phyloP scores from a whole-genome alignment of 2,113 vertebrate genomes.

The Malaclemys terrapin region DNA sequence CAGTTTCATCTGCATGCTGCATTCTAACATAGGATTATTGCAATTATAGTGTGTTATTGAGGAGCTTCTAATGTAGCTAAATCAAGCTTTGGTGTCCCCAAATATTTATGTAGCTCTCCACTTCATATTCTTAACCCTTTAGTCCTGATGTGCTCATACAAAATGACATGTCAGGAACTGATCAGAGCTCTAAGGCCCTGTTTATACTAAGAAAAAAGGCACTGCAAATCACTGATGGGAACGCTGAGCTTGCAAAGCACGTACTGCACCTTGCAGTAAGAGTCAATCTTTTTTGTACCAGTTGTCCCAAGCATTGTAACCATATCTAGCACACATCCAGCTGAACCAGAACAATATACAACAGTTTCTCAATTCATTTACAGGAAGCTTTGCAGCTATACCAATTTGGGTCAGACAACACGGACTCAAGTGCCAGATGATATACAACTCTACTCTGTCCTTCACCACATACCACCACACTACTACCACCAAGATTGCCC shows the following conservation, averaged over 20 bases:
- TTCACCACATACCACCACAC: background rate
- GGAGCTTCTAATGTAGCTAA: background rate
- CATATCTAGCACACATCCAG: background rate
- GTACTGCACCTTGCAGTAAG: background rate
- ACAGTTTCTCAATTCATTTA: background rate
- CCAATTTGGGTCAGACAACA: background rate
- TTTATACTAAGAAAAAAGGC: background rate
- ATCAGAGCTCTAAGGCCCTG: background rate
- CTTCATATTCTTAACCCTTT: background rate
- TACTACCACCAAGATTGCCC: background rate
- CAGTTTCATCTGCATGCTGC: background rate
- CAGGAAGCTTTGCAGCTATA: background rate
- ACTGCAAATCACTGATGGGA: background rate
- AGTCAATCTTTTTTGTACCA: background rate
- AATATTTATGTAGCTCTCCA: fast-evolving
- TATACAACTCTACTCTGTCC: background rate
- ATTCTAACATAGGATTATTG: background rate
- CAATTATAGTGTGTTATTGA: background rate
- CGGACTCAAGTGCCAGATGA: background rate
- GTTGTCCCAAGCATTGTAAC: background rate
- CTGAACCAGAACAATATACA: background rate
- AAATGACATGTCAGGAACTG: background rate
- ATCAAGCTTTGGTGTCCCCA: background rate
- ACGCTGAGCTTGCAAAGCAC: background rate
- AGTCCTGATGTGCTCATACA: background rate